phyloP scores from a whole-genome alignment of 1,140 invertebrate genomes.

The Formica selysi region DNA sequence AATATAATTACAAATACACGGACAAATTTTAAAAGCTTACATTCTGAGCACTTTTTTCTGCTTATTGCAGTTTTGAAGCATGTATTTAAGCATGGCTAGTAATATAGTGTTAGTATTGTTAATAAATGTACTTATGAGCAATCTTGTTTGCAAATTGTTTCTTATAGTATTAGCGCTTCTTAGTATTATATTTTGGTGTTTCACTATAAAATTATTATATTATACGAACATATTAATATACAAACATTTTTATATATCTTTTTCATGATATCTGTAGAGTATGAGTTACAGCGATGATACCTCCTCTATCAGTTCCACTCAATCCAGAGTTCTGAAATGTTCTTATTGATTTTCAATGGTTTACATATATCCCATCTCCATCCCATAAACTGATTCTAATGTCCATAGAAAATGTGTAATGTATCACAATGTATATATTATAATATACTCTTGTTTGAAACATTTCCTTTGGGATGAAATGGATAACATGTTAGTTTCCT shows the following conservation, averaged over 20 bases:
- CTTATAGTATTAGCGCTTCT: not conserved
- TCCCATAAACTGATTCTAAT: slow-evolving; percentile 49
- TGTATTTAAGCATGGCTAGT: slow-evolving; percentile 30
- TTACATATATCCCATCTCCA: slow-evolving; percentile 33
- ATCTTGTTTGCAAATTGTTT: not conserved
- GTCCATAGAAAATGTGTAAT: slow-evolving; percentile 60
- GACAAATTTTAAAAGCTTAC: slow-evolving; percentile 15
- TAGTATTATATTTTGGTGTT: slow-evolving; percentile 23
- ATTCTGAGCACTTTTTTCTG: slow-evolving; percentile 13
- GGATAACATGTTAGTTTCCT: not conserved
- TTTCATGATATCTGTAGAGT: slow-evolving; percentile 65
- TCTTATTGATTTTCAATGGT: slow-evolving; percentile 38
- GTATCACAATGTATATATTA: slow-evolving; percentile 47
- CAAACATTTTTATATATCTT: not conserved
- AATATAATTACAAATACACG: slow-evolving; percentile 21
- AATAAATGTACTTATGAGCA: slow-evolving; percentile 23
- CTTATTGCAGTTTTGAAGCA: slow-evolving; percentile 44
- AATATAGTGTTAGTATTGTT: slow-evolving; percentile 23
- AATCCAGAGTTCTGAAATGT: slow-evolving; percentile 55
- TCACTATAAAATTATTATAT: slow-evolving; percentile 22
- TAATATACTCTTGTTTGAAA: not conserved
- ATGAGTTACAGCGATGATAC: slow-evolving; percentile 65
- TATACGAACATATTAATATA: not conserved
- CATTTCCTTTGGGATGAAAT: not conserved
- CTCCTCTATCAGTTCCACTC: slow-evolving; percentile 56